Percentiles rank a stretch among this genome's conserved stretches.
Evolutionary conservation across 2,888 invertebrate genomes (phyloP).

Genomic region (Myathropa florea): DNA sequence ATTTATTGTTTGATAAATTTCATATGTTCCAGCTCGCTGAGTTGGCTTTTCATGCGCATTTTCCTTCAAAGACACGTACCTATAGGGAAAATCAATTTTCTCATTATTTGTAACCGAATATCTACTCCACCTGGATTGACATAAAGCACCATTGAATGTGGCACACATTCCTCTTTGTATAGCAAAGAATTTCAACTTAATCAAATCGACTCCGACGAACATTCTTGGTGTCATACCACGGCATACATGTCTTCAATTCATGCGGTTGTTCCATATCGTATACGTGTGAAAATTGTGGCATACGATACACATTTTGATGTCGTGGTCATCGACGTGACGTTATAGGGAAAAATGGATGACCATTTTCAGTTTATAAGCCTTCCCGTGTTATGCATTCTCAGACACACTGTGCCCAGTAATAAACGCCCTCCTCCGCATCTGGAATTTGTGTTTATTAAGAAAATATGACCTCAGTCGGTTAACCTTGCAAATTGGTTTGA

Average conservation of each 20-base stretch:
- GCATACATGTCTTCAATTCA: not conserved
- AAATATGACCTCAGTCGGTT: conserved; percentile 15
- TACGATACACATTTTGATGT: not conserved
- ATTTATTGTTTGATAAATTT: not conserved
- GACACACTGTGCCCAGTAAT: not conserved
- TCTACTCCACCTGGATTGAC: not conserved
- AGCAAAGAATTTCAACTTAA: not conserved
- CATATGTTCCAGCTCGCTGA: not conserved
- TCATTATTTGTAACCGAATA: not conserved
- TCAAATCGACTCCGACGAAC: not conserved
- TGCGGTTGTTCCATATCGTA: not conserved
- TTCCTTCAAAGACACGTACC: not conserved
- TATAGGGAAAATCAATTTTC: not conserved
- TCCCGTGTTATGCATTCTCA: not conserved
- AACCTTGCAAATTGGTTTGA: conserved; percentile 51
- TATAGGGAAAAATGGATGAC: not conserved
- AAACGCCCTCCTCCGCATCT: not conserved
- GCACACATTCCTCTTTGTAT: not conserved
- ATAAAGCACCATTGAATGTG: not conserved
- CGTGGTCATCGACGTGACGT: not conserved
- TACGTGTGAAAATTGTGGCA: not conserved
- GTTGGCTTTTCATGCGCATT: not conserved
- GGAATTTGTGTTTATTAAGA: not conserved
- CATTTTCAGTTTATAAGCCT: not conserved
- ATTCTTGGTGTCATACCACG: not conserved